phyloP scores from a whole-genome alignment of 1,140 invertebrate species.

The Leptopilina clavipes region DNA sequence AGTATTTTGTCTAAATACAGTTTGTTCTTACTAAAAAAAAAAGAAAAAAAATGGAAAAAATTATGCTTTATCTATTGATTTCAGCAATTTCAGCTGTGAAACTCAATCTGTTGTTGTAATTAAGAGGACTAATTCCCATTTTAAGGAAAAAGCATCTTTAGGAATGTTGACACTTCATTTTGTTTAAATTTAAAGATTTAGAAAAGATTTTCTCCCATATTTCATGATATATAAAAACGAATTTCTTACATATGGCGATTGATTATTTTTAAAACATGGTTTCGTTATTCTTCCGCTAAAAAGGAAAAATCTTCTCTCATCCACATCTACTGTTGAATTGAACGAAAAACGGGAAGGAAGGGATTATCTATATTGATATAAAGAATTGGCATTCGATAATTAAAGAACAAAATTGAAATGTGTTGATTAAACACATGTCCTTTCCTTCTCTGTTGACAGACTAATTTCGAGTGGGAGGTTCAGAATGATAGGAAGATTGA shows the following conservation, averaged over 20 bases:
- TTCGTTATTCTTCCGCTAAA: constrained; percentile 59
- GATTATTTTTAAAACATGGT: constrained; percentile 44
- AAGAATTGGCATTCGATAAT: constrained; percentile 57
- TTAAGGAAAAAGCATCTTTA: background rate
- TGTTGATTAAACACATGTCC: constrained; percentile 76
- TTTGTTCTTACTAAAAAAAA: background rate
- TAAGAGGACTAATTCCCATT: background rate
- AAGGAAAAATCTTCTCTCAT: constrained; percentile 37
- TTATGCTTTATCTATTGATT: constrained; percentile 3
- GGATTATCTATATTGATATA: constrained; percentile 57
- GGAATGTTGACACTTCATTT: too few relatives aligned
- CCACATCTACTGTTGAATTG: constrained; percentile 52
- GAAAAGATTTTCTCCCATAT: too few relatives aligned
- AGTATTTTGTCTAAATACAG: background rate
- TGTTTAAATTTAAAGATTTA: too few relatives aligned
- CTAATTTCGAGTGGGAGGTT: constrained; percentile 70
- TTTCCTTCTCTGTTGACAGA: constrained; percentile 84
- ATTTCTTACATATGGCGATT: background rate
- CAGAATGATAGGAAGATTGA: constrained; percentile 67
- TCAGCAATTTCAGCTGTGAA: constrained; percentile 1
- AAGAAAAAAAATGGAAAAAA: background rate
- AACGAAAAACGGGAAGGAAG: constrained; percentile 68
- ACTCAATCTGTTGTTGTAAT: background rate
- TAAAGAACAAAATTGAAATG: constrained; percentile 58
- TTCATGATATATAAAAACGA: background rate